These are phyloP conservation scores for Physella acuta DNA, from an alignment of 1,140 invertebrate species.

Conservation along the genomic window DNA sequence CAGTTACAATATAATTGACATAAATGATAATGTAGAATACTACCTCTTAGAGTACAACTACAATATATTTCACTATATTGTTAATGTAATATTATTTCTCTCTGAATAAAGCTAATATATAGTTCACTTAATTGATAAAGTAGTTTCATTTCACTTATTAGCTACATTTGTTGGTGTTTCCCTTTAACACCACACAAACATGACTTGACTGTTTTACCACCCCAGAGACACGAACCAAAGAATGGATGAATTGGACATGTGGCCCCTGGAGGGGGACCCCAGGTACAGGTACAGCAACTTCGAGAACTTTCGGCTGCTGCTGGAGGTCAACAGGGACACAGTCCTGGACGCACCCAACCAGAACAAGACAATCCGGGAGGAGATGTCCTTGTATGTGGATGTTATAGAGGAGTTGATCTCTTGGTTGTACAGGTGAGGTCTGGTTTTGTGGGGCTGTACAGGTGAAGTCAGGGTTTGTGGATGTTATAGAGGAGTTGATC, in stretches of 20 bases:
- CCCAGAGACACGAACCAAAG: not conserved
- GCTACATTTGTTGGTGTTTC: no score
- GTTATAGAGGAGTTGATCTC: constrained; percentile 27
- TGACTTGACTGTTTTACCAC: no score
- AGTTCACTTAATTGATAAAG: no score
- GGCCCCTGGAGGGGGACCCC: not conserved
- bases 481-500: constrained; percentile 28
- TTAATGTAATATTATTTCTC: no score
- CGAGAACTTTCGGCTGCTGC: constrained; percentile 18
- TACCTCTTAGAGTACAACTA: no score
- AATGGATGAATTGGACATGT: not conserved
- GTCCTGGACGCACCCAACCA: constrained; percentile 26
- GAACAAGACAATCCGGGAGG: constrained; percentile 23
- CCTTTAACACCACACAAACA: no score
- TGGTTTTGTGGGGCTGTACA: constrained; percentile 19
- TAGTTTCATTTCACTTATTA: no score
- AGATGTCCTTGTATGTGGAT: constrained; percentile 34
- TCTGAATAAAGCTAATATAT: no score
- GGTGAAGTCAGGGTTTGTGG: constrained; percentile 32
- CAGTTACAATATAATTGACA: no score
- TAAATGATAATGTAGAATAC: no score
- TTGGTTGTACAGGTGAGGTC: constrained; percentile 28
- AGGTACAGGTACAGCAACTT: not conserved
- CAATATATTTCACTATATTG: no score
- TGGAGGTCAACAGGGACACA: constrained; percentile 26